These are phyloP conservation scores for Sandelia bainsii DNA, from an alignment of 2,797 vertebrate genomes.

Conservation along the genomic window DNA sequence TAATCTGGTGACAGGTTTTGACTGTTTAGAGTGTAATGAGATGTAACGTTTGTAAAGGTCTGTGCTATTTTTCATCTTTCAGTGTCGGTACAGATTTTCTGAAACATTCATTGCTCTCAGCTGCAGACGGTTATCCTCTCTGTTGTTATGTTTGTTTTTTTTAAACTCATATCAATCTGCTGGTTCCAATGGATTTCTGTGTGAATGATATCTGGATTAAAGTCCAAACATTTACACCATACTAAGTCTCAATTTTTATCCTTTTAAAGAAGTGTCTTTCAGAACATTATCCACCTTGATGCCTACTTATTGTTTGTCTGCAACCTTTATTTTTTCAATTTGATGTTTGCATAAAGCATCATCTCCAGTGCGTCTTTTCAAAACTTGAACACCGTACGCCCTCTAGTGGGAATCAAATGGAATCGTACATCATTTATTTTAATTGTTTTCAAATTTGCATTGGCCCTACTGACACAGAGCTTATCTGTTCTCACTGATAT, in stretches of 20 bases:
- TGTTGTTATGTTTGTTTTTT: constrained; percentile 5
- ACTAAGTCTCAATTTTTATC: not conserved
- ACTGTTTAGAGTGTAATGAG: constrained; percentile 47
- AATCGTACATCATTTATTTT: constrained; percentile 32
- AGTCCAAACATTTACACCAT: not conserved
- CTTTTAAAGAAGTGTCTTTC: not conserved
- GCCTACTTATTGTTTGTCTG: not conserved
- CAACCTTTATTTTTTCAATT: constrained; percentile 4
- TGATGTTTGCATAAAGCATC: not conserved
- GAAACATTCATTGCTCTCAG: constrained; percentile 18
- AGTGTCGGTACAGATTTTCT: constrained; percentile 26
- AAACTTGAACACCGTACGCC: constrained; percentile 53
- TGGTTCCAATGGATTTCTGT: not conserved
- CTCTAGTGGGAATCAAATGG: constrained; percentile 68
- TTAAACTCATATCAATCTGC: constrained; percentile 2
- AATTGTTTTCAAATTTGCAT: constrained; percentile 31
- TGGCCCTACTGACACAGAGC: constrained; percentile 19
- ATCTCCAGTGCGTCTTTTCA: constrained; percentile 12
- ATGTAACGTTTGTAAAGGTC: constrained; percentile 42
- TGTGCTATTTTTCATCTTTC: constrained; percentile 32
- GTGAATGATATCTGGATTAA: not conserved
- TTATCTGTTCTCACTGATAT: constrained; percentile 20
- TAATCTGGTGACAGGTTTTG: constrained; percentile 31
- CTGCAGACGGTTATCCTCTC: constrained; percentile 35
- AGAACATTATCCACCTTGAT: not conserved